These are phyloP conservation scores for Capromys pilorides DNA, from an alignment of 2,797 vertebrate genomes.

Conservation along the genomic window DNA sequence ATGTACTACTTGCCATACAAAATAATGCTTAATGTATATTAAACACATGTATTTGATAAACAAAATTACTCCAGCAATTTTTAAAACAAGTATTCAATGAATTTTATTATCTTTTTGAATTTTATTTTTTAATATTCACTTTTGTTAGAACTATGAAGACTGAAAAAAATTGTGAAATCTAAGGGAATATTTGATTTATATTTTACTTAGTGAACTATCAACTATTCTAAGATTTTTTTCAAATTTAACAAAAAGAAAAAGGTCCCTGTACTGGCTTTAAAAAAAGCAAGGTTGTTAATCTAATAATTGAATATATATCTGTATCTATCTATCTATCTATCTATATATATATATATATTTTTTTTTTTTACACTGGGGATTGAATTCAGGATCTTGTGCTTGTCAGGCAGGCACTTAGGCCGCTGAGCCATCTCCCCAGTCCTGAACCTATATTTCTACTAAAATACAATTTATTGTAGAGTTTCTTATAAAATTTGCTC, in stretches of 20 bases:
- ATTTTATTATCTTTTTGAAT: background rate
- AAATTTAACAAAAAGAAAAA: constrained; percentile 51
- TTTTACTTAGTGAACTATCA: constrained; percentile 39
- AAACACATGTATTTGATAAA: constrained; percentile 10
- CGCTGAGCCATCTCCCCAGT: no score
- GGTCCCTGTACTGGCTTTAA: background rate
- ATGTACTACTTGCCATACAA: constrained; percentile 34
- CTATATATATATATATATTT: no score
- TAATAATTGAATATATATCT: background rate
- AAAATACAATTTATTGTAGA: constrained; percentile 26
- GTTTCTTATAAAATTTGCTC: constrained; percentile 21
- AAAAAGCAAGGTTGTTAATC: background rate
- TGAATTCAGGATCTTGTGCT: no score
- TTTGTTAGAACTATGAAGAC: constrained; percentile 34
- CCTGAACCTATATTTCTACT: background rate
- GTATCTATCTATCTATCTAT: no score
- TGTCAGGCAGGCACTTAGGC: no score
- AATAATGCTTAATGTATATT: constrained; percentile 43
- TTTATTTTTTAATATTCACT: constrained; percentile 24
- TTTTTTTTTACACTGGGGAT: no score
- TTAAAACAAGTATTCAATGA: constrained; percentile 43
- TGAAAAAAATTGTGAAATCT: constrained; percentile 30
- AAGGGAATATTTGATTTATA: constrained; percentile 29
- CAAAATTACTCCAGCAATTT: constrained; percentile 55
- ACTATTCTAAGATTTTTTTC: constrained; percentile 17